Percentiles rank a stretch among this genome's conserved stretches.
phyloP scores from a whole-genome alignment of 2,113 vertebrate genomes.

The Tonatia bakeri region DNA sequence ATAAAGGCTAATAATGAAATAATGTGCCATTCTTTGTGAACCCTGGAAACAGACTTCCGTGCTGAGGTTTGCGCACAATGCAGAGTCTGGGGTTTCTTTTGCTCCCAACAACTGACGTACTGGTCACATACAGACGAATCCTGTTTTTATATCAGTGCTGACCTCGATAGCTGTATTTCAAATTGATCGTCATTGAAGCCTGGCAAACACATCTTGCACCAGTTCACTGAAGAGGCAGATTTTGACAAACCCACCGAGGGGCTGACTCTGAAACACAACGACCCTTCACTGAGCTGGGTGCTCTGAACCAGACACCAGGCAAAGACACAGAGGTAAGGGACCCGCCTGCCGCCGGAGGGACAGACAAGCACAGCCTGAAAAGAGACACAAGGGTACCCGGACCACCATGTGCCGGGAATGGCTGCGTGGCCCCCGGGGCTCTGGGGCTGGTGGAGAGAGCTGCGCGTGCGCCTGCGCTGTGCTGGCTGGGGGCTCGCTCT shows the following conservation, averaged over 20 bases:
- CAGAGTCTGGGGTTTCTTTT: neutral
- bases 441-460: neutral
- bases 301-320: rapidly evolving
- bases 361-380: no score
- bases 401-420: no score
- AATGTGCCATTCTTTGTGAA: neutral
- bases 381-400: neutral
- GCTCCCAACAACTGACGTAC: neutral
- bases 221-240: neutral
- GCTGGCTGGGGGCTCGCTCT: neutral
- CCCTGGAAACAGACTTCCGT: neutral
- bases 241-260: neutral
- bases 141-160: neutral
- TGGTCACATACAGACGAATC: neutral
- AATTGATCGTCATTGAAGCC: neutral
- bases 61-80: neutral
- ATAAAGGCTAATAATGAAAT: neutral
- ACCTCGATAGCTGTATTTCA: neutral
- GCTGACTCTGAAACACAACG: neutral
- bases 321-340: neutral
- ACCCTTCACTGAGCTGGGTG: rapidly evolving
- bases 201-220: neutral
- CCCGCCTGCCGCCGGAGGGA: neutral
- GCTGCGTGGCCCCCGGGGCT: neutral
- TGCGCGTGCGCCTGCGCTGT: rapidly evolving